phyloP scores from a whole-genome alignment of 2,888 invertebrate genomes.

The Leptogaster cylindrica region DNA sequence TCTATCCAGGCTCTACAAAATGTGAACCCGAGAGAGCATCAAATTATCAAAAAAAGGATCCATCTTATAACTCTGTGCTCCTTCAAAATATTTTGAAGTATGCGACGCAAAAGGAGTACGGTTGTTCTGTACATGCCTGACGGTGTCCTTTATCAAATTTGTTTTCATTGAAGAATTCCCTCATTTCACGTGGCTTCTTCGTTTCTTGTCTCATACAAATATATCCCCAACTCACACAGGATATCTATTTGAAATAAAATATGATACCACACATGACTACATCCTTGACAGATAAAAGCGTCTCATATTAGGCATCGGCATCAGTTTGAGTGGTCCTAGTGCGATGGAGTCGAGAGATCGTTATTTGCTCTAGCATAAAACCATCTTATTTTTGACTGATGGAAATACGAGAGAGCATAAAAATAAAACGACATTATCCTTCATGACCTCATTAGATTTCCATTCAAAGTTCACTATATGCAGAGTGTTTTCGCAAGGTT shows the following conservation, averaged over 20 bases:
- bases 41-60: too few relatives aligned
- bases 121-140: conserved; percentile 31
- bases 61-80: conserved; percentile 29
- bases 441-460: conserved; percentile 47
- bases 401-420: conserved; percentile 38
- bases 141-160: conserved; percentile 46
- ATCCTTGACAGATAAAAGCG: conserved; percentile 45
- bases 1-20: too few relatives aligned
- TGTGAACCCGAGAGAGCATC: too few relatives aligned
- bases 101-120: conserved; percentile 4
- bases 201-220: conserved; percentile 19
- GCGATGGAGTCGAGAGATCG: conserved; percentile 23
- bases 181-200: conserved; percentile 40
- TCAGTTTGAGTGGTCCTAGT: conserved; percentile 33
- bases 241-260: conserved; percentile 45
- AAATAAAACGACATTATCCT: conserved; percentile 44
- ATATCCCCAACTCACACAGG: conserved; percentile 4
- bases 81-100: conserved; percentile 26
- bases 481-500: neutral
- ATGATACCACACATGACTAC: conserved; percentile 46
- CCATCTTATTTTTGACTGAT: conserved; percentile 27
- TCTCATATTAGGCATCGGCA: conserved; percentile 45
- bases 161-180: conserved; percentile 43
- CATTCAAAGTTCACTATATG: conserved; percentile 44
- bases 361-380: conserved; percentile 12